Percentiles rank a stretch among this genome's conserved stretches.
Evolutionary conservation across 2,113 vertebrate species (phyloP).

Genomic region (Asarcornis scutulata): DNA sequence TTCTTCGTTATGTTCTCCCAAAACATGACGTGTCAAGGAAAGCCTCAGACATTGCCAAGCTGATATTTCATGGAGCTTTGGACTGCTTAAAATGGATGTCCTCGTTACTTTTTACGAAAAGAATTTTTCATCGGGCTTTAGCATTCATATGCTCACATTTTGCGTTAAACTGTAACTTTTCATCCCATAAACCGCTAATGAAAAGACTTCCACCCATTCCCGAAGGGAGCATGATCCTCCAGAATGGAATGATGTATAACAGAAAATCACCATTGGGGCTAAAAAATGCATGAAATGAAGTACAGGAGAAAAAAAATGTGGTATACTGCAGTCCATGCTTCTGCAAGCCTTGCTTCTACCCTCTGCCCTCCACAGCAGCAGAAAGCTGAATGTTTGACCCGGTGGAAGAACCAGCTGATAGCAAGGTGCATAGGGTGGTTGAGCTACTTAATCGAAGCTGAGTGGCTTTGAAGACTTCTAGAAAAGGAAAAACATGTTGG

Average conservation of each 20-base stretch:
- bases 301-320: neutral
- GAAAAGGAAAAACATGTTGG: neutral
- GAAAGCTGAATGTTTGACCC: neutral
- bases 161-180: conserved; percentile 34
- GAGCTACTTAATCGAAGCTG: neutral
- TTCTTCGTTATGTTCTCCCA: neutral
- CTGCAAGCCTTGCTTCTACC: neutral
- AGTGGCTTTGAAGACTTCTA: neutral
- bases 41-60: neutral
- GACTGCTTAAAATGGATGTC: conserved; percentile 2
- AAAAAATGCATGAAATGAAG: conserved; percentile 18
- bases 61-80: conserved; percentile 7
- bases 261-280: conserved; percentile 1
- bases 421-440: neutral
- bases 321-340: neutral
- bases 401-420: neutral
- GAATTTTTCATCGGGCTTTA: conserved; percentile 35
- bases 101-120: conserved; percentile 41
- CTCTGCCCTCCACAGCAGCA: neutral
- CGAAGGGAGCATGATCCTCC: conserved; percentile 26
- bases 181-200: conserved; percentile 34
- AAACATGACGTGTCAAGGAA: neutral
- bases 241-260: neutral
- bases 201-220: conserved; percentile 58
- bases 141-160: conserved; percentile 45